A percentile compares a stretch with the other conserved stretches of the same genome.
These are phyloP conservation scores for Lasioglossum figueresi DNA, from an alignment of 2,888 invertebrate genomes.

Conservation along the genomic window DNA sequence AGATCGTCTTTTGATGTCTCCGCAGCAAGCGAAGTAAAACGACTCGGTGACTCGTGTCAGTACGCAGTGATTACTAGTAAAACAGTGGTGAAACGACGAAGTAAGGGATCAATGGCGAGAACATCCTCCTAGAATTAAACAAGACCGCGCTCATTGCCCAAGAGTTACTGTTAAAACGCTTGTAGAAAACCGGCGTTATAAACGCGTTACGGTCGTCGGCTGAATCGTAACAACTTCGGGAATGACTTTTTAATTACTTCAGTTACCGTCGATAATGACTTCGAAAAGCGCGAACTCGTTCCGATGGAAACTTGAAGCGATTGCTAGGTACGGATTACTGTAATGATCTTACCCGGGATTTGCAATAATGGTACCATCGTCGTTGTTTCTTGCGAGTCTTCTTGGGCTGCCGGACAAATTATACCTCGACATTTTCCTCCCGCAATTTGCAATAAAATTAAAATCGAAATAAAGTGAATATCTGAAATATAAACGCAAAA, in stretches of 20 bases:
- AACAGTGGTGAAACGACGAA: neutral
- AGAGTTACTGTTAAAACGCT: conserved; percentile 19
- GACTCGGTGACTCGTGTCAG: neutral
- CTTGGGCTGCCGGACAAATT: neutral
- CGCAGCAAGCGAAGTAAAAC: neutral
- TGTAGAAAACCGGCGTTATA: conserved; percentile 19
- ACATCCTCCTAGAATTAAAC: neutral
- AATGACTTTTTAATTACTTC: conserved; percentile 34
- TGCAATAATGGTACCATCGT: neutral
- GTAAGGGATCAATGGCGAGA: neutral
- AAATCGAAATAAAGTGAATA: neutral
- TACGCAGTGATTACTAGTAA: neutral
- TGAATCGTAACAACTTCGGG: conserved; percentile 21
- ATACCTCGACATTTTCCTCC: neutral
- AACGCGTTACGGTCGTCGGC: conserved; percentile 23
- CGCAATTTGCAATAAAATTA: neutral
- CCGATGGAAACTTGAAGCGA: neutral
- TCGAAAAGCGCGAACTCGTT: neutral
- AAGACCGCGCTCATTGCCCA: conserved; percentile 1
- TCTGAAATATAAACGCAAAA: neutral
- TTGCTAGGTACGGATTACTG: neutral
- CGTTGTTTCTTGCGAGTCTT: neutral
- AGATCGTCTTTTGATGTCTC: neutral
- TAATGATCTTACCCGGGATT: neutral
- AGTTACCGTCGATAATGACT: conserved; percentile 15